Conservation (phyloP, 2,888 invertebrate species). For the Lissonota sp. region DNA sequence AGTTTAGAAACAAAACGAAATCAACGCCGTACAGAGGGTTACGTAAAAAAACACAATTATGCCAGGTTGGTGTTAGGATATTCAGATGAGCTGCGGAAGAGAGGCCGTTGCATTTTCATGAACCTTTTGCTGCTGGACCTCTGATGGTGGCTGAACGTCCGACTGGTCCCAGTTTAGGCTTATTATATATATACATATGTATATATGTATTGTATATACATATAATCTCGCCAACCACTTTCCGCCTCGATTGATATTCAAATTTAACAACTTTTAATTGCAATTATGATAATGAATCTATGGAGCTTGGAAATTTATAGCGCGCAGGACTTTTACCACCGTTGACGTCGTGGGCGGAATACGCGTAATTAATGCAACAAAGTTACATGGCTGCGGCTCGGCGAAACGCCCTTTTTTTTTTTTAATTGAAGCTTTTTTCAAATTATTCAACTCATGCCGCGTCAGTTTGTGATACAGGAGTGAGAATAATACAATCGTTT, state of each 20-base stretch:
- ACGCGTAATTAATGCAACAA: conserved; percentile 62
- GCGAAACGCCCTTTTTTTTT: conserved; percentile 14
- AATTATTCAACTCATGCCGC: not conserved
- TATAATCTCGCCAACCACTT: conserved; percentile 64
- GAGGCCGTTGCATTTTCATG: conserved; percentile 71
- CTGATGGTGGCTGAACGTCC: conserved; percentile 44
- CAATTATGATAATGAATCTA: conserved; percentile 73
- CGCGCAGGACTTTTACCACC: conserved; percentile 44
- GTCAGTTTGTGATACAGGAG: conserved; percentile 12
- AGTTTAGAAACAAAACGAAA: conserved; percentile 24
- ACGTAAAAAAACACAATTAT: conserved; percentile 70
- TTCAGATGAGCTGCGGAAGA: conserved; percentile 66
- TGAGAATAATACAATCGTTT: conserved; percentile 19
- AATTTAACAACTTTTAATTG: conserved; percentile 74
- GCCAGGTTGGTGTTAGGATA: conserved; percentile 68
- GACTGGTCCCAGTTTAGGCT: conserved; percentile 12
- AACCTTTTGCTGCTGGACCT: conserved; percentile 54
- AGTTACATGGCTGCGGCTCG: conserved; percentile 44
- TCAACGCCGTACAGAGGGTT: conserved; percentile 39
- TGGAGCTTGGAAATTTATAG: conserved; percentile 66
- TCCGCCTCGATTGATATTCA: conserved; percentile 71
- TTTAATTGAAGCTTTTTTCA: not conserved
- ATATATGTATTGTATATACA: conserved; percentile 20
- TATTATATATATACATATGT: conserved; percentile 18
- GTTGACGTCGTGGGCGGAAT: conserved; percentile 37